Evolutionary conservation across 2,113 vertebrate species (phyloP), one percentile per base, ranked within the genome.

Genomic region (Arothron firmamentum): DNA sequence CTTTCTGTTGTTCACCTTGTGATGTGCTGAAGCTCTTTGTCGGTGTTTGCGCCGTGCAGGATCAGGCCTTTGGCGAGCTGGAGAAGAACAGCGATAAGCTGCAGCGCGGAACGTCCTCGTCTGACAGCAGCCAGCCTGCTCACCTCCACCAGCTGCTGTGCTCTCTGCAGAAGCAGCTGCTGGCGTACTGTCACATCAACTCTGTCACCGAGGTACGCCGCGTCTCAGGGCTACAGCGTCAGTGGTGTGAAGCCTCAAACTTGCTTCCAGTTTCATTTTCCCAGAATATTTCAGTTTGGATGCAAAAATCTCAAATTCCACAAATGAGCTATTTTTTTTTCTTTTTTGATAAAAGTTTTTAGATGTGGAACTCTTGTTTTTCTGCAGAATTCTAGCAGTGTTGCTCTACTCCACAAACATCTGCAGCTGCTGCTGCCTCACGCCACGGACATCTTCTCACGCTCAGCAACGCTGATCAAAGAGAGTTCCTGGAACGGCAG

Each of bases 11-110:
- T 10, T 49, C 17, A 3, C n/a, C 9, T 12, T 50, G 17, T 47
- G 13, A 47, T 4, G 45, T n/a, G n/a, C n/a, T n/a, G 15, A 47
- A 17, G 5, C 15, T n/a, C 45, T 2, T 47, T 47, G 45, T 47
- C 3, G 16, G 31, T 60, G 5, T 64, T 43, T 66, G 21, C 59
- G 25, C 51, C 21, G 13, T 74, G 4, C 78, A 99, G 97, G 97
- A 99, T 76, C 96, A 97, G 87, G 97, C 97, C 0, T 96, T 99
- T 52, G 97, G 97, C 21, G 97, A 99, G 76, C 88, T 99, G 87
- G 97, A 99, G 88, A 99, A 99, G 80, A 99, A 99, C 86, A 98
- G 97, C 60, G 97, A 99, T 78, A 99, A 99, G 74, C 90, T 96
- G 74, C 90, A 95, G 47, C 91, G 94, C 59, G 94, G 93, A 62